Conservation (phyloP, 2,888 invertebrate genomes). For the Spisula solida region DNA sequence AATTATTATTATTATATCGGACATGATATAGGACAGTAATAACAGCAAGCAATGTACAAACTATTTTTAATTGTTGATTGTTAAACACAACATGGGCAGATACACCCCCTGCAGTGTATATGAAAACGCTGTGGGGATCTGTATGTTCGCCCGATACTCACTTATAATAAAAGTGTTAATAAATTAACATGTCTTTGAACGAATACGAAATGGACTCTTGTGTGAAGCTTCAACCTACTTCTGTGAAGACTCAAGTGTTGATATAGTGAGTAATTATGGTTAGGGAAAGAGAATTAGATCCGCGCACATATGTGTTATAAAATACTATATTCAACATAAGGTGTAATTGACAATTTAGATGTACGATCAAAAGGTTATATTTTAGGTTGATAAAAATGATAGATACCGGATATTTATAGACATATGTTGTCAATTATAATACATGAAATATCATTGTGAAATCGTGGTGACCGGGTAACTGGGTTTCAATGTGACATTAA, state of each 20-base stretch:
- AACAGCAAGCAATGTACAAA: background rate
- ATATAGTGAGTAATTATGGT: conserved; percentile 41
- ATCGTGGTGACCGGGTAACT: too few species aligned
- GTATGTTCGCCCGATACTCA: background rate
- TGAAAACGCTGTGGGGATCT: background rate
- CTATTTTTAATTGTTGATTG: background rate
- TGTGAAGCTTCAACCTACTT: background rate
- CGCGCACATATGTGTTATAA: background rate
- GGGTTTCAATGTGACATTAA: too few species aligned
- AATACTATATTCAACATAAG: background rate
- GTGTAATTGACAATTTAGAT: conserved; percentile 26
- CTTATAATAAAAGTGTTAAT: conserved; percentile 47
- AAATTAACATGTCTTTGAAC: conserved; percentile 47
- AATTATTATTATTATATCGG: too few species aligned
- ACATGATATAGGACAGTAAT: too few species aligned
- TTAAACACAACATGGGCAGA: background rate
- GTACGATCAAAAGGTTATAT: conserved; percentile 17
- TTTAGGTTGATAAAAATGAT: conserved; percentile 24
- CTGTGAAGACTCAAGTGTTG: conserved; percentile 45
- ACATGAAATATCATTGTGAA: background rate
- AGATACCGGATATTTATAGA: background rate
- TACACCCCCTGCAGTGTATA: background rate
- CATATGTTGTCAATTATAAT: background rate
- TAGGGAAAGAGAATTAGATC: background rate
- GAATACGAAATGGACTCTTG: conserved; percentile 15